Percentiles rank a stretch among this genome's conserved stretches.
These are phyloP conservation scores for Sphinx pinastri DNA, from an alignment of 2,888 invertebrate species.

Conservation along the genomic window DNA sequence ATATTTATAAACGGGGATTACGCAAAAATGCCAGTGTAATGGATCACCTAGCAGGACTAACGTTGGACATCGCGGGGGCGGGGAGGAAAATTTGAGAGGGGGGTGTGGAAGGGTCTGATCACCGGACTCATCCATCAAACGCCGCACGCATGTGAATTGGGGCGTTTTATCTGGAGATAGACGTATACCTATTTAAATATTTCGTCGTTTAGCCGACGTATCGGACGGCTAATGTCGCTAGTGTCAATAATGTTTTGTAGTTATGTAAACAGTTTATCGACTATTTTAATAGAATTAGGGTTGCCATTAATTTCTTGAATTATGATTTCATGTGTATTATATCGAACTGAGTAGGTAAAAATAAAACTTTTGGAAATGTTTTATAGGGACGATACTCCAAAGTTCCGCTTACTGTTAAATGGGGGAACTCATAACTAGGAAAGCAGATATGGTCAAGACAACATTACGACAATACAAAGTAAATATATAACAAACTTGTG, in stretches of 20 bases:
- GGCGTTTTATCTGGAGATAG: conserved; percentile 83
- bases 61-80: conserved; percentile 62
- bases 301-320: neutral
- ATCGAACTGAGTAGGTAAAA: too few relatives aligned
- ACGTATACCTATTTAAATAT: conserved; percentile 82
- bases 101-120: conserved; percentile 80
- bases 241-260: conserved; percentile 37
- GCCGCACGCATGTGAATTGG: conserved; percentile 83
- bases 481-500: too few relatives aligned
- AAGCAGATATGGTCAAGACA: too few relatives aligned
- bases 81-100: conserved; percentile 78
- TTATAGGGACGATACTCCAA: too few relatives aligned
- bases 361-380: too few relatives aligned
- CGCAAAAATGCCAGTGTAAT: conserved; percentile 83
- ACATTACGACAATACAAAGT: too few relatives aligned
- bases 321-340: too few relatives aligned
- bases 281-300: neutral
- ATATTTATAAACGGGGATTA: conserved; percentile 84
- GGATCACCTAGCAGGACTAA: conserved; percentile 82
- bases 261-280: neutral
- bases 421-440: too few relatives aligned
- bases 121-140: conserved; percentile 82
- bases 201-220: conserved; percentile 64
- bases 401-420: too few relatives aligned
- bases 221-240: conserved; percentile 27